phyloP scores from a whole-genome alignment of 1,140 invertebrate genomes.

The Holotrichia oblita region DNA sequence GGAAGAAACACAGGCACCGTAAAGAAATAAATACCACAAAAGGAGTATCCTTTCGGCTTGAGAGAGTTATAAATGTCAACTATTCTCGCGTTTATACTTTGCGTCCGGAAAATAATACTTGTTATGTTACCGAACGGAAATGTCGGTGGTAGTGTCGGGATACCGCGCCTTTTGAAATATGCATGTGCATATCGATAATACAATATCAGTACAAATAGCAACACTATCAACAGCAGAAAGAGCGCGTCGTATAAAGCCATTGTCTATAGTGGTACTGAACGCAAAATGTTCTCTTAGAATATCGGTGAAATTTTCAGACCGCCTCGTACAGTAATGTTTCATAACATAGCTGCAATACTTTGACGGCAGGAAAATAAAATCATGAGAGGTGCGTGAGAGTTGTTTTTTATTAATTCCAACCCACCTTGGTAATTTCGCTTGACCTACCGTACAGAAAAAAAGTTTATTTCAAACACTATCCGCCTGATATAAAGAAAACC shows the following conservation, averaged over 20 bases:
- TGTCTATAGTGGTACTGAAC: conserved; percentile 5
- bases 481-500: too few species aligned
- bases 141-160: conserved; percentile 57
- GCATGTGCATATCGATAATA: conserved; percentile 54
- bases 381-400: background rate
- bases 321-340: conserved; percentile 1
- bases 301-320: conserved; percentile 3
- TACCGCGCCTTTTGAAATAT: conserved; percentile 60
- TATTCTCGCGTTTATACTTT: conserved; percentile 56
- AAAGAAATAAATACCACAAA: conserved; percentile 63
- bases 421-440: background rate
- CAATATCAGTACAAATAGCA: conserved; percentile 43
- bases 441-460: background rate
- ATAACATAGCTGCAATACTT: background rate
- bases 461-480: too few species aligned
- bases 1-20: conserved; percentile 63
- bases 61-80: conserved; percentile 52
- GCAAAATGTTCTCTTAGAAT: conserved; percentile 12
- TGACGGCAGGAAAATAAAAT: background rate
- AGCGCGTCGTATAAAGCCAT: conserved; percentile 23
- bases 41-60: conserved; percentile 50
- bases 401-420: background rate
- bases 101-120: conserved; percentile 53
- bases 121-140: conserved; percentile 59
- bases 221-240: background rate